Conservation (phyloP, 1,140 invertebrate species). For the Penaeus chinensis region DNA sequence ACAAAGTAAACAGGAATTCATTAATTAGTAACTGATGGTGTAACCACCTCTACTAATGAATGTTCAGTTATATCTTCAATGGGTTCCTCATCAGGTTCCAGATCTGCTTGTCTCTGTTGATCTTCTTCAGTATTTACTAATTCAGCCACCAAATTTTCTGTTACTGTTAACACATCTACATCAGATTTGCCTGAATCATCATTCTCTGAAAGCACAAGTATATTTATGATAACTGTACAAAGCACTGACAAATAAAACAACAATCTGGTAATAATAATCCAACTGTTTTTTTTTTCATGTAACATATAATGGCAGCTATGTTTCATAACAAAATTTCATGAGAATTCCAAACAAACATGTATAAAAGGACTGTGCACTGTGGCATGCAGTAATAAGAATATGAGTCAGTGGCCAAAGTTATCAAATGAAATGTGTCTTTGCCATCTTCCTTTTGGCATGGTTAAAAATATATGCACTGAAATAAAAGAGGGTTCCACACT, state of each 20-base stretch:
- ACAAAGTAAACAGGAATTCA: not conserved
- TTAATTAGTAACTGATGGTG: not conserved
- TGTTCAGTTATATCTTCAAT: not conserved
- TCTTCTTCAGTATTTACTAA: not conserved
- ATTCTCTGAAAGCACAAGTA: not conserved
- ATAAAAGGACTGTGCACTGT: not conserved
- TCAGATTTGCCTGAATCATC: not conserved
- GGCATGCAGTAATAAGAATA: no score
- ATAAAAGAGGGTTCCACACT: no score
- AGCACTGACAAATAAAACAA: not conserved
- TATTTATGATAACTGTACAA: not conserved
- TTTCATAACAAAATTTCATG: not conserved
- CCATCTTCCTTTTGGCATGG: no score
- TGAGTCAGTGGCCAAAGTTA: no score
- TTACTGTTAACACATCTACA: not conserved
- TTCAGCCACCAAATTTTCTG: not conserved
- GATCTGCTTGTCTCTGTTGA: not conserved
- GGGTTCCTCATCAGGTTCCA: not conserved
- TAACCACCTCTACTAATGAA: slow-evolving; percentile 6
- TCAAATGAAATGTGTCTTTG: no score
- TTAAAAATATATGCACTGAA: no score
- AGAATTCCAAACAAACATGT: not conserved
- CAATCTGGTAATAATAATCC: not conserved
- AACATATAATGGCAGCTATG: no score
- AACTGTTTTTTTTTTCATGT: not conserved